Base-by-base conservation (phyloP, 2,797 vertebrate genomes). In the Lerista edwardsae region DNA sequence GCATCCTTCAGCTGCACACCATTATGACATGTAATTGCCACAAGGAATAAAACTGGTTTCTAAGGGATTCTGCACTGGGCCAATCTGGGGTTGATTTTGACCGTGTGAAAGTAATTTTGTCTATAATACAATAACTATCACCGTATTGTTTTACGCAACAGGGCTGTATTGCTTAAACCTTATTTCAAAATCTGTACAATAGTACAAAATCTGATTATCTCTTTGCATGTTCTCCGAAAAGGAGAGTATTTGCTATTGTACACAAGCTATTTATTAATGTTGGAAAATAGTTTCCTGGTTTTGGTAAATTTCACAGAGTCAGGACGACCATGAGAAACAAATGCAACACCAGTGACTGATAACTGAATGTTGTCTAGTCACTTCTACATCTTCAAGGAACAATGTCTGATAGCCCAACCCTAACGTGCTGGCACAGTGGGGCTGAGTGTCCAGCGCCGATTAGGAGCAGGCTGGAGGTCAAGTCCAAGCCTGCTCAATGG, bases 1-100 rank as follows among this genome's bases (percentile, higher is more conserved):
- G 84, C 44, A 51, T 59, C 77, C 51, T 6, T 83, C 81, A 76
- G 51, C 57, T 71, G 84, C 69, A 76, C 73, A 82, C 84, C 79
- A 77, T 82, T 86, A 41, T 64, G 57, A 71, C 65, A 77, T 82
- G 73, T 76, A 86, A 82, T 64, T 82, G 79, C 79, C 79, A 86
- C 84, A 81, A 76, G 65, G 79, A 79, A 81, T 79, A 86, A 69
- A 86, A 64, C 79, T 86, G 55, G 47, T 79, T 86, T 86, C 44
- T 76, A 82, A 82, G 73, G 51, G 65, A 82, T 81, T 82, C 34
- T 82, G 65, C 57, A 62, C 29, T 81, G 25, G 65, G 65, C 74
- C 84, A 86, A 82, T 86, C 84, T 86, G 84, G 84, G 59, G 73
- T 67, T 86, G 65, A 86, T 86, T 86, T 86, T 86, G 79, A 76